Evolutionary conservation across 2,797 vertebrate species (phyloP).

Genomic region (Sebastolobus altivelis): DNA sequence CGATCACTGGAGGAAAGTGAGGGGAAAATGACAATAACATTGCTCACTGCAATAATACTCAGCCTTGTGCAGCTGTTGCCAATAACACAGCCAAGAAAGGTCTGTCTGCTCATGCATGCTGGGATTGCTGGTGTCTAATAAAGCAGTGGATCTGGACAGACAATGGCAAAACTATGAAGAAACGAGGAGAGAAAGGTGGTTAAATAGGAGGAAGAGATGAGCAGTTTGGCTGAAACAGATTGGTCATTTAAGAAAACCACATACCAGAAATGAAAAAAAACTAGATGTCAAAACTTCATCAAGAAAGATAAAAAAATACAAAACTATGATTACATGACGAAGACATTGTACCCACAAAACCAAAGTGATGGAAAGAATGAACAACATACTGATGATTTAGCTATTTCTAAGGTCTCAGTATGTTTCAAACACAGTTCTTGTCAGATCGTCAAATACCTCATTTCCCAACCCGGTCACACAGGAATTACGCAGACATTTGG

Average conservation of each 20-base stretch:
- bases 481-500: no score
- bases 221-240: background rate
- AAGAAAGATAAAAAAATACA: background rate
- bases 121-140: conserved; percentile 5
- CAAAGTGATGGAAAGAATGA: no score
- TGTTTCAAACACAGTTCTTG: background rate
- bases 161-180: background rate
- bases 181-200: background rate
- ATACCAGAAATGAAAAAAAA: background rate
- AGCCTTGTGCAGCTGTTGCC: conserved; percentile 31
- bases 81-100: conserved; percentile 12
- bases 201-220: background rate
- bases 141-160: background rate
- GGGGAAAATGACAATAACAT: conserved; percentile 30
- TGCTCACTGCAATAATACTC: conserved; percentile 29
- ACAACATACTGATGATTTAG: background rate
- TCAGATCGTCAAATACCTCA: background rate
- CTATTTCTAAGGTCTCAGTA: background rate
- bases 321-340: background rate
- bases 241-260: background rate
- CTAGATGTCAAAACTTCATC: background rate
- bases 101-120: background rate
- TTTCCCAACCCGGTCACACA: background rate
- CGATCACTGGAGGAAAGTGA: conserved; percentile 21
- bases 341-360: no score